Conservation (phyloP, 2,888 invertebrate genomes). For the Cheilosia soror region DNA sequence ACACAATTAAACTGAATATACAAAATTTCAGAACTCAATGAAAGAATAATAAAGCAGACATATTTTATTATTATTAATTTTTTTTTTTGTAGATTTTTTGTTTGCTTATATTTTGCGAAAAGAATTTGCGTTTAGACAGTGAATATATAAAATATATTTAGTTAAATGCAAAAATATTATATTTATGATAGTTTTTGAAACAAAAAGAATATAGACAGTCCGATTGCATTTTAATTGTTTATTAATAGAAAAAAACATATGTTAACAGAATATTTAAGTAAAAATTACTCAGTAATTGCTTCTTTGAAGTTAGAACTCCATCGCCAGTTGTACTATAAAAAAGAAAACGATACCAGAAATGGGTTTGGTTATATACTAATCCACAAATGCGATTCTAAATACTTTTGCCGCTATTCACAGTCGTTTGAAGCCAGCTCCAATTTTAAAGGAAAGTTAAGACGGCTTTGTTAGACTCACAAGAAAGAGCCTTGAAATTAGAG, state of each 20-base stretch:
- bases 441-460: no score
- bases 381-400: constrained; percentile 50
- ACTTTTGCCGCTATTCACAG: constrained; percentile 12
- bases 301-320: constrained; percentile 98
- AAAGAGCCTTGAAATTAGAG: no score
- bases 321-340: constrained; percentile 94
- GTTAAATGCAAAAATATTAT: constrained; percentile 61
- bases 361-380: constrained; percentile 76
- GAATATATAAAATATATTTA: constrained; percentile 63
- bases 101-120: constrained; percentile 59
- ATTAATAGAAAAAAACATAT: constrained; percentile 76
- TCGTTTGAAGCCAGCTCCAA: no score
- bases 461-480: no score
- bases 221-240: constrained; percentile 59
- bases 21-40: constrained; percentile 66
- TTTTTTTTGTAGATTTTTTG: constrained; percentile 60
- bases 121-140: constrained; percentile 66
- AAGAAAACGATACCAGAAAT: constrained; percentile 80
- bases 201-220: constrained; percentile 56
- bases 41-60: constrained; percentile 67
- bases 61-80: constrained; percentile 43
- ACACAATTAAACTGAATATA: constrained; percentile 69
- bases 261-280: constrained; percentile 73
- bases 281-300: constrained; percentile 90
- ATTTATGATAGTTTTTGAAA: constrained; percentile 59